Conservation (phyloP, 2,113 vertebrate genomes). For the Hyperopisus bebe region DNA sequence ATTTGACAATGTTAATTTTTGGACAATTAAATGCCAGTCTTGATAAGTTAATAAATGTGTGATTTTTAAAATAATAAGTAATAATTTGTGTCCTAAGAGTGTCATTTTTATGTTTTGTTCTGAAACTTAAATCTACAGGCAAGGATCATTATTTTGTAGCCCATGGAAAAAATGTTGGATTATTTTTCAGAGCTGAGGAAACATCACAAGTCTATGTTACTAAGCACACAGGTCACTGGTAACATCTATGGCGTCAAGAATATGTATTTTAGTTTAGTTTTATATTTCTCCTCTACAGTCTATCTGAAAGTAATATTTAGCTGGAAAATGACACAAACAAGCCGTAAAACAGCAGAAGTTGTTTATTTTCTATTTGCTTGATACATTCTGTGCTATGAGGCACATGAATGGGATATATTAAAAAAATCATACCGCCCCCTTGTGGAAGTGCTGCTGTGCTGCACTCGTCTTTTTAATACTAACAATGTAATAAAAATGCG, state of each 20-base stretch:
- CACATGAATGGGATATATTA: neutral
- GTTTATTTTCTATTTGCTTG: neutral
- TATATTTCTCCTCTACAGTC: neutral
- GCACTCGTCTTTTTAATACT: neutral
- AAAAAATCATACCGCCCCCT: neutral
- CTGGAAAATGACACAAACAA: neutral
- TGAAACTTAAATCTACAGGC: conserved; percentile 19
- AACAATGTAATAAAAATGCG: neutral
- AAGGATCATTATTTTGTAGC: neutral
- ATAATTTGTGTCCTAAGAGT: conserved; percentile 37
- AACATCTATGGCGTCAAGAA: neutral
- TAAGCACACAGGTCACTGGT: neutral
- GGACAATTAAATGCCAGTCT: conserved; percentile 33
- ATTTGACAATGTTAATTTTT: conserved; percentile 40
- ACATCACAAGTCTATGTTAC: neutral
- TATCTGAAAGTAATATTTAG: neutral
- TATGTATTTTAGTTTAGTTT: neutral
- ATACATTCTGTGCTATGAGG: neutral
- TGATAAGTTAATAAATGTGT: conserved; percentile 10
- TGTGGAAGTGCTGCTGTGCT: neutral
- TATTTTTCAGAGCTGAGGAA: neutral
- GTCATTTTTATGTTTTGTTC: conserved; percentile 47
- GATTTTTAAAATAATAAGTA: conserved; percentile 23
- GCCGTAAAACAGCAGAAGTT: neutral
- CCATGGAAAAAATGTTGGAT: neutral